Evolutionary conservation across 2,113 vertebrate species (phyloP).

Genomic region (Panthera leo): DNA sequence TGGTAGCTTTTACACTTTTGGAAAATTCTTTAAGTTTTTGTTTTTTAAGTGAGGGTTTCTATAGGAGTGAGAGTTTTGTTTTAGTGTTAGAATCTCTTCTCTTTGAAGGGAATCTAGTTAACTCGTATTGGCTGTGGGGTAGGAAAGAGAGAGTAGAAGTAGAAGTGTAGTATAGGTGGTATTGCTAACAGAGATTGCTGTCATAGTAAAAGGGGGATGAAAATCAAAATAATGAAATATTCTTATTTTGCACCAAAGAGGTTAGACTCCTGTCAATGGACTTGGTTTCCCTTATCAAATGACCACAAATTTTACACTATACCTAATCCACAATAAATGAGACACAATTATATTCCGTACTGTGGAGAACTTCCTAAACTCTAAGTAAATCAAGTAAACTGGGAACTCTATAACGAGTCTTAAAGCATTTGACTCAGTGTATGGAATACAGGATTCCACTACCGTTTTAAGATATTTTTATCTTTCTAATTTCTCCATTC

Average conservation of each 20-base stretch:
- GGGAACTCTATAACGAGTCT: neutral
- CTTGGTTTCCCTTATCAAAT: neutral
- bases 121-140: neutral
- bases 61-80: neutral
- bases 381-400: neutral
- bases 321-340: neutral
- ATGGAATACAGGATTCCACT: neutral
- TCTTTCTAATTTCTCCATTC: neutral
- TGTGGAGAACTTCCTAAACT: neutral
- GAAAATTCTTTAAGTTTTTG: conserved; percentile 39
- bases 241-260: neutral
- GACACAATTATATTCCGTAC: neutral
- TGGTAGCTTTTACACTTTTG: conserved; percentile 24
- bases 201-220: neutral
- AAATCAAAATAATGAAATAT: conserved; percentile 7
- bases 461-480: neutral
- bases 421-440: neutral
- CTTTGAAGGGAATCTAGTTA: neutral
- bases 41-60: neutral
- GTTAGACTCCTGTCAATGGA: neutral
- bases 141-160: neutral
- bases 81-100: conserved; percentile 21
- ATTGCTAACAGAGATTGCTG: neutral
- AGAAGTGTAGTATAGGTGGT: neutral
- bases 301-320: neutral